These are phyloP conservation scores for Nomada goodeniana DNA, from an alignment of 2,888 invertebrate species.

Conservation along the genomic window DNA sequence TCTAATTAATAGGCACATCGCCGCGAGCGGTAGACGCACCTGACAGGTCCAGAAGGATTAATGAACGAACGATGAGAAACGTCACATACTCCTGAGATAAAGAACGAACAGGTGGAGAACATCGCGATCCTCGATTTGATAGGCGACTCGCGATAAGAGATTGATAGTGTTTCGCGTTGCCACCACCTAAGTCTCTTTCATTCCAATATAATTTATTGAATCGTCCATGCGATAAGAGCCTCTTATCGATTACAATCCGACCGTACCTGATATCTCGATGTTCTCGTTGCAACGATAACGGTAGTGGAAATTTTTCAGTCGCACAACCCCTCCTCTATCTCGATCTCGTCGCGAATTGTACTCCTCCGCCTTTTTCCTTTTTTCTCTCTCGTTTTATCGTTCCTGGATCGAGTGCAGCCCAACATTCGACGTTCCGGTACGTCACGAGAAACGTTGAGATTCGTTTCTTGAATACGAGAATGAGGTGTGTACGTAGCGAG, in stretches of 20 bases:
- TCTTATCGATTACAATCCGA: conserved; percentile 60
- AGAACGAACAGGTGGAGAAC: background rate
- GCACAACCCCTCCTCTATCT: background rate
- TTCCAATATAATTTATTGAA: conserved; percentile 57
- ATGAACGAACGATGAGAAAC: background rate
- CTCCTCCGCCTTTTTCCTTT: background rate
- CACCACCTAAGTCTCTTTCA: conserved; percentile 43
- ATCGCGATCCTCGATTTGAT: background rate
- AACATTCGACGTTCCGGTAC: background rate
- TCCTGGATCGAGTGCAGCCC: no score
- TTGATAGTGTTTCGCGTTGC: conserved; percentile 42
- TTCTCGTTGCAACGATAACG: conserved; percentile 52
- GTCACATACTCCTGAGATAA: background rate
- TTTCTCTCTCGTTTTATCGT: background rate
- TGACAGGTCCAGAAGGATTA: background rate
- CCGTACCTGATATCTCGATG: conserved; percentile 20
- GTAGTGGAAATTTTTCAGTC: conserved; percentile 57
- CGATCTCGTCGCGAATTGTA: background rate
- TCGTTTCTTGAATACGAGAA: background rate
- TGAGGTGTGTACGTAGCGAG: background rate
- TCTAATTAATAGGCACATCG: no score
- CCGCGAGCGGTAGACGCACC: no score
- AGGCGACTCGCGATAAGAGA: conserved; percentile 26
- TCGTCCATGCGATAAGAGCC: conserved; percentile 48
- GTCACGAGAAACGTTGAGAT: conserved; percentile 13